These are phyloP conservation scores for Cettia cetti DNA, from an alignment of 2,113 vertebrate genomes.

Conservation along the genomic window DNA sequence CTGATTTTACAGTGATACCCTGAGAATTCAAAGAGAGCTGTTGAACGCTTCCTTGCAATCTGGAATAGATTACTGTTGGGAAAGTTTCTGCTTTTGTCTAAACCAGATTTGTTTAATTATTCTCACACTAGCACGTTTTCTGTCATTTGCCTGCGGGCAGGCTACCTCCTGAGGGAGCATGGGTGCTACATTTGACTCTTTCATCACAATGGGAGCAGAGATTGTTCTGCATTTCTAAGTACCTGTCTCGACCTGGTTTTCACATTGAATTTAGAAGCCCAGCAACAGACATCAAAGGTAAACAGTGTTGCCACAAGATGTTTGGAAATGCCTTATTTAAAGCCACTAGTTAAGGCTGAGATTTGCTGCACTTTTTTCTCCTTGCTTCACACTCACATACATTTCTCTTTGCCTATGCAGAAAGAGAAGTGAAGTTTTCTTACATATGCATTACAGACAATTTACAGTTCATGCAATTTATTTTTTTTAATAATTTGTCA, in stretches of 20 bases:
- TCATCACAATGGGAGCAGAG: background rate
- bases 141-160: background rate
- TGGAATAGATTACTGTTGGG: background rate
- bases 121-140: background rate
- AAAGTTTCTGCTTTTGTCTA: background rate
- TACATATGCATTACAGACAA: background rate
- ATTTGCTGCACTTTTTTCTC: background rate
- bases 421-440: background rate
- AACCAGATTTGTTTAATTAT: background rate
- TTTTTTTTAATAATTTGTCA: background rate
- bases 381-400: background rate
- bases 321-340: background rate
- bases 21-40: background rate
- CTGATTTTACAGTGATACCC: background rate
- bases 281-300: background rate
- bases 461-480: background rate
- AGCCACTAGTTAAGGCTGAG: background rate
- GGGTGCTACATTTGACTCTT: background rate
- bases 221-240: background rate
- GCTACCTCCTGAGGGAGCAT: background rate
- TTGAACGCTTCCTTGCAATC: background rate
- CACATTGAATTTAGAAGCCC: background rate
- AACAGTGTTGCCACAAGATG: background rate
- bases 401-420: background rate
- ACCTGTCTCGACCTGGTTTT: rapidly evolving